Conservation (phyloP, 2,888 invertebrate genomes). For the Hemithea aestivaria region DNA sequence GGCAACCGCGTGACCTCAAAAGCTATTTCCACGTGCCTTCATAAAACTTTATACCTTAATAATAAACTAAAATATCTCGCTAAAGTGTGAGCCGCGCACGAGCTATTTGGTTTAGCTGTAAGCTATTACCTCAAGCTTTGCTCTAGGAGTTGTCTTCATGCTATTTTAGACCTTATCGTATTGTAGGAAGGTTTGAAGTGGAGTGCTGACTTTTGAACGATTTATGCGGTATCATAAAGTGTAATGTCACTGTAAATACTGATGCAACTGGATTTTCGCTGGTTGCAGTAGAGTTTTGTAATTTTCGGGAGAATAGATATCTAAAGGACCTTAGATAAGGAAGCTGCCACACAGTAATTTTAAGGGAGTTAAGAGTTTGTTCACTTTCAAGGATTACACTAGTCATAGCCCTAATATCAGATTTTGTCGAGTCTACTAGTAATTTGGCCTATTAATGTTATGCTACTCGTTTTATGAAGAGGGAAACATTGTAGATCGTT, state of each 20-base stretch:
- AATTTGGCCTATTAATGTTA: too few relatives aligned
- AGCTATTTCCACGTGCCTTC: neutral
- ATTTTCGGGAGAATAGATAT: too few relatives aligned
- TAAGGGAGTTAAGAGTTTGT: too few relatives aligned
- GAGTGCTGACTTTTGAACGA: neutral
- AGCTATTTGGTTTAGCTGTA: slow-evolving; percentile 4
- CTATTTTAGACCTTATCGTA: neutral
- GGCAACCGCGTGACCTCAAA: too few relatives aligned
- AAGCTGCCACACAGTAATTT: too few relatives aligned
- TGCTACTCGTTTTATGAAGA: too few relatives aligned
- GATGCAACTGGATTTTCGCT: slow-evolving; percentile 1
- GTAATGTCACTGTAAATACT: slow-evolving; percentile 5
- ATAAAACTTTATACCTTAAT: neutral
- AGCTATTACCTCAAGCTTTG: slow-evolving; percentile 4
- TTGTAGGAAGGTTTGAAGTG: neutral
- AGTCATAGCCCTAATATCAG: too few relatives aligned
- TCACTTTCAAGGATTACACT: too few relatives aligned
- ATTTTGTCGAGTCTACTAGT: too few relatives aligned
- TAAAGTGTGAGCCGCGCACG: slow-evolving; percentile 4
- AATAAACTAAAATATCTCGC: slow-evolving; percentile 4
- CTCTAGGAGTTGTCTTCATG: neutral
- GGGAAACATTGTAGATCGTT: too few relatives aligned
- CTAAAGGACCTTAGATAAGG: too few relatives aligned
- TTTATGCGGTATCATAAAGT: slow-evolving; percentile 4
- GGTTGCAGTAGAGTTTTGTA: neutral